These are phyloP conservation scores for Ceyx margarethae DNA, from an alignment of 2,113 vertebrate species.

Conservation along the genomic window DNA sequence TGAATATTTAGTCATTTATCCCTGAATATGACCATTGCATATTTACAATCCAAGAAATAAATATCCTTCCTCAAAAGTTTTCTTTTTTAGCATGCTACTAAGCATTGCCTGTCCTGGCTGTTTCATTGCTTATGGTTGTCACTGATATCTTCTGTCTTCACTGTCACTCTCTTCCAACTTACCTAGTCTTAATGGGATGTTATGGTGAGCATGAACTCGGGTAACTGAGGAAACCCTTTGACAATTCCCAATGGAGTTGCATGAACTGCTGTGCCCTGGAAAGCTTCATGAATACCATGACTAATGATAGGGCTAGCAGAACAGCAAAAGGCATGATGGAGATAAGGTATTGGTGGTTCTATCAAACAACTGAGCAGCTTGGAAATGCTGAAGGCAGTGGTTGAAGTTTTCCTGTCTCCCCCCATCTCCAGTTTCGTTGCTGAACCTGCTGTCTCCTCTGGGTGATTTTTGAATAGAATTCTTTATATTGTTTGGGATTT, in stretches of 20 bases:
- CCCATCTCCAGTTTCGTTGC: not conserved
- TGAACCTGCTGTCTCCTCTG: not conserved
- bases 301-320: not conserved
- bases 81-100: not conserved
- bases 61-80: not conserved
- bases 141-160: not conserved
- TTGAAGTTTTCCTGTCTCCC: not conserved
- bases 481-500: conserved; percentile 29
- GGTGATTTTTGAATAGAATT: not conserved
- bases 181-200: not conserved
- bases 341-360: not conserved
- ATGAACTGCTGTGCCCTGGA: not conserved
- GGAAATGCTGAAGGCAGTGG: not conserved
- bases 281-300: not conserved
- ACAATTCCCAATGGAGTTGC: not conserved
- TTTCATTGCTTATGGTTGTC: not conserved
- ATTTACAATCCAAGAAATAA: not conserved
- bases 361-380: not conserved
- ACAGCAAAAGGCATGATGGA: not conserved
- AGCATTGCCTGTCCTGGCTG: not conserved
- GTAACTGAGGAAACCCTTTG: not conserved
- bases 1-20: not conserved
- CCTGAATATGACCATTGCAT: not conserved
- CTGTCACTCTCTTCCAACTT: not conserved
- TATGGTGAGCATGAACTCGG: not conserved